Conservation (phyloP, 2,888 invertebrate species). For the Caenorhabditis panamensis region DNA sequence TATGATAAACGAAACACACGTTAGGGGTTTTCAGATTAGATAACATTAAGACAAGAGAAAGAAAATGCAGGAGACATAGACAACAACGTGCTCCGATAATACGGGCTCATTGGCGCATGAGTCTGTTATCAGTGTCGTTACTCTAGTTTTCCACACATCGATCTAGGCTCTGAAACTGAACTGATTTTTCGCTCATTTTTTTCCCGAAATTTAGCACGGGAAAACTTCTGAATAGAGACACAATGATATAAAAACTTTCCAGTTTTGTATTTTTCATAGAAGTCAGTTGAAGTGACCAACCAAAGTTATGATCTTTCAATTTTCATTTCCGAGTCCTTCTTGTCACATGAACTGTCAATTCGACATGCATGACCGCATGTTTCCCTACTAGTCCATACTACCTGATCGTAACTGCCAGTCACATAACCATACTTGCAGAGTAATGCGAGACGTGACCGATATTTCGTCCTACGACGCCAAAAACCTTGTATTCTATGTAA, state of each 20-base stretch:
- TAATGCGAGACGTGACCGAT: constrained; percentile 49
- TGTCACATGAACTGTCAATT: constrained; percentile 24
- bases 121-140: constrained; percentile 2
- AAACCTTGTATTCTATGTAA: constrained; percentile 77
- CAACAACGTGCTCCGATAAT: constrained; percentile 24
- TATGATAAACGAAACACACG: constrained; percentile 7
- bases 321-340: background rate
- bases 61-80: constrained; percentile 18
- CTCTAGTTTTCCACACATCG: constrained; percentile 6
- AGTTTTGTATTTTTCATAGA: background rate
- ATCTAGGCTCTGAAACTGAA: background rate
- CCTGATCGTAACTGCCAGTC: constrained; percentile 2
- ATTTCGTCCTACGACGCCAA: constrained; percentile 64
- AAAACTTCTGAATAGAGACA: background rate
- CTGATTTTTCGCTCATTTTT: constrained; percentile 1
- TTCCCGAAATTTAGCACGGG: background rate
- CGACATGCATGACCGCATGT: constrained; percentile 29
- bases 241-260: too few relatives aligned
- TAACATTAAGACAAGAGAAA: background rate
- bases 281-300: background rate
- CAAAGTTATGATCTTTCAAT: constrained; percentile 8
- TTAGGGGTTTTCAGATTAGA: constrained; percentile 11
- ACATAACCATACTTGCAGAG: constrained; percentile 9
- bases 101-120: constrained; percentile 17
- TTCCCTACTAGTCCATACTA: constrained; percentile 3